Evolutionary conservation across 1,140 invertebrate species (phyloP).

Genomic region (Drosophila jambulina): DNA sequence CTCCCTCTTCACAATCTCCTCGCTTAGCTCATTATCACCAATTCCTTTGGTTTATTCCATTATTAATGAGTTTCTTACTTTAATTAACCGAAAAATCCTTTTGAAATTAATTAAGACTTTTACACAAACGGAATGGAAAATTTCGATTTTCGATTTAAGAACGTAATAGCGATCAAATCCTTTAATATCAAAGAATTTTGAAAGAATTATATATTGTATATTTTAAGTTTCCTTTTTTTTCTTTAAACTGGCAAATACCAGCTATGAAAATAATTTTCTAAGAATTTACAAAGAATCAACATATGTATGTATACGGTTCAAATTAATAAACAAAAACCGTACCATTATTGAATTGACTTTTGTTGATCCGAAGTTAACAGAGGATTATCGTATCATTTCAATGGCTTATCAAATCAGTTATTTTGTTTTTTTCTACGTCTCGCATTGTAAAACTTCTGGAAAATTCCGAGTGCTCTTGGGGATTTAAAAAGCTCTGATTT

Average conservation of each 20-base stretch:
- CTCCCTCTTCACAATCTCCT: background rate
- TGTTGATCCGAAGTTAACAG: constrained; percentile 1
- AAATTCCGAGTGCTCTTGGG: constrained; percentile 18
- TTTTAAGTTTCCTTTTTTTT: background rate
- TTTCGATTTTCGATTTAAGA: background rate
- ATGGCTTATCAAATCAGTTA: constrained; percentile 21
- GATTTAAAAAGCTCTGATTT: constrained; percentile 13
- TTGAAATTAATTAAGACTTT: background rate
- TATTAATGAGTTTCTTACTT: background rate
- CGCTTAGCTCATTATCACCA: constrained; percentile 1
- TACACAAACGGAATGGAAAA: background rate
- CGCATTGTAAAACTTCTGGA: constrained; percentile 31
- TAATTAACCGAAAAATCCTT: background rate
- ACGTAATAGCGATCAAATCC: background rate
- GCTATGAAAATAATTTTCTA: background rate
- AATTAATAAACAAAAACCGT: background rate
- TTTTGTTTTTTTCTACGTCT: constrained; percentile 9
- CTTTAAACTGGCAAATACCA: background rate
- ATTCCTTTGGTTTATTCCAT: background rate
- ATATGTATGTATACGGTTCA: background rate
- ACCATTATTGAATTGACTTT: background rate
- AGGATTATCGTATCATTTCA: constrained; percentile 6
- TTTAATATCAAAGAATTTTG: background rate
- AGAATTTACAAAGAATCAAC: background rate
- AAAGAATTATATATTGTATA: background rate